A percentile compares a stretch with the other conserved stretches of the same genome.
These are phyloP conservation scores for Spodoptera exigua DNA, from an alignment of 2,888 invertebrate species.

Conservation along the genomic window DNA sequence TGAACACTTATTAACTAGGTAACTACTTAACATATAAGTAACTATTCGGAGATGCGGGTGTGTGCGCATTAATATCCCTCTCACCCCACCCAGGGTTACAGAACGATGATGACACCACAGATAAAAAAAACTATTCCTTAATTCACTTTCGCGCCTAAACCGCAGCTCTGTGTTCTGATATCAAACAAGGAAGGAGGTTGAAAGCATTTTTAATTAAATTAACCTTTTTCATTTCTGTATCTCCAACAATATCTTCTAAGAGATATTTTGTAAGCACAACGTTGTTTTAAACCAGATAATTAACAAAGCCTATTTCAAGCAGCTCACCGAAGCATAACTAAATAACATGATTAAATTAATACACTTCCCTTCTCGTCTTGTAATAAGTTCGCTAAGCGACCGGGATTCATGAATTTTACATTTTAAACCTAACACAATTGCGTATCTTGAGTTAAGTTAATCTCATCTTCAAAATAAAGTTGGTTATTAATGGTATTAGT, in stretches of 20 bases:
- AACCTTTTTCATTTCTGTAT: constrained; percentile 2
- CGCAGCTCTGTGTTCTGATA: too few relatives aligned
- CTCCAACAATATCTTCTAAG: constrained; percentile 12
- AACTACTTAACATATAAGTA: too few relatives aligned
- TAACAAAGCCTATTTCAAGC: constrained; percentile 38
- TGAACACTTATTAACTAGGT: too few relatives aligned
- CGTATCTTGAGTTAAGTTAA: constrained; percentile 38
- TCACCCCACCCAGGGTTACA: too few relatives aligned
- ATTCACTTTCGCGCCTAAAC: too few relatives aligned
- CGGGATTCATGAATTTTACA: constrained; percentile 50
- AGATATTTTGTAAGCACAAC: constrained; percentile 6
- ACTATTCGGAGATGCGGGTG: too few relatives aligned
- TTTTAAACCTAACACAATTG: constrained; percentile 45
- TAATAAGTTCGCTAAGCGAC: constrained; percentile 42
- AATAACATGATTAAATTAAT: constrained; percentile 55
- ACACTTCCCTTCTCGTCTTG: constrained; percentile 39
- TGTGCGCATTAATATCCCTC: too few relatives aligned
- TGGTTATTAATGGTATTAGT: constrained; percentile 17
- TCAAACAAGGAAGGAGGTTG: too few relatives aligned
- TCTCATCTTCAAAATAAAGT: constrained; percentile 37
- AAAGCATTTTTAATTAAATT: too few relatives aligned
- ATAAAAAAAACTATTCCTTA: too few relatives aligned
- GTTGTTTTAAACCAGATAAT: constrained; percentile 26
- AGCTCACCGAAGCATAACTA: constrained; percentile 34
- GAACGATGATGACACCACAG: too few relatives aligned